Evolutionary conservation across 1,140 invertebrate genomes (phyloP).

Genomic region (Limonius californicus): DNA sequence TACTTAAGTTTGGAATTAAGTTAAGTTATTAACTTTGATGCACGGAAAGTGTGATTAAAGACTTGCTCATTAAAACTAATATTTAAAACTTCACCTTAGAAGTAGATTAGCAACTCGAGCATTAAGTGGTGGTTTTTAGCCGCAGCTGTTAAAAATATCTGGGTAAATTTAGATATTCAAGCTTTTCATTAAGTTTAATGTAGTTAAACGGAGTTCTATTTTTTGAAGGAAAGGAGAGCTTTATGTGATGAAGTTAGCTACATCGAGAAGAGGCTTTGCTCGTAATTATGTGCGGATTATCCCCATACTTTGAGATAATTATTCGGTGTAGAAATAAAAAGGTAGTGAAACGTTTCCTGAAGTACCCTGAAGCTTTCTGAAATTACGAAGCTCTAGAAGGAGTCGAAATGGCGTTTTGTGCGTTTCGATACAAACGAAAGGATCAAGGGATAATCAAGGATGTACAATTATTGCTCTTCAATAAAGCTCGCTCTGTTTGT

Average conservation of each 20-base stretch:
- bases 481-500: neutral
- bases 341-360: neutral
- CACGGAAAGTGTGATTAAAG: no score
- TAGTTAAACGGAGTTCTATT: neutral
- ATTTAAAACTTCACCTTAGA: no score
- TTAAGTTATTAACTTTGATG: no score
- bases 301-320: neutral
- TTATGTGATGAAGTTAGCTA: neutral
- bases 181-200: neutral
- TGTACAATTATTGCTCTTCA: neutral
- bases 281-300: neutral
- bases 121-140: neutral
- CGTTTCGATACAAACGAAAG: neutral
- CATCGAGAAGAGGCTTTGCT: neutral
- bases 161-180: neutral
- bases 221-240: neutral
- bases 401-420: neutral
- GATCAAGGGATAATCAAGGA: neutral
- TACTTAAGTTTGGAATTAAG: no score
- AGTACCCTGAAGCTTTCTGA: neutral
- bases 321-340: neutral
- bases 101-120: no score
- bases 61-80: no score
- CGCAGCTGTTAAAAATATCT: neutral
- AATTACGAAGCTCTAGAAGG: neutral